Base-by-base conservation (phyloP, 2,888 invertebrate genomes). In the Caenorhabditis plicata region DNA sequence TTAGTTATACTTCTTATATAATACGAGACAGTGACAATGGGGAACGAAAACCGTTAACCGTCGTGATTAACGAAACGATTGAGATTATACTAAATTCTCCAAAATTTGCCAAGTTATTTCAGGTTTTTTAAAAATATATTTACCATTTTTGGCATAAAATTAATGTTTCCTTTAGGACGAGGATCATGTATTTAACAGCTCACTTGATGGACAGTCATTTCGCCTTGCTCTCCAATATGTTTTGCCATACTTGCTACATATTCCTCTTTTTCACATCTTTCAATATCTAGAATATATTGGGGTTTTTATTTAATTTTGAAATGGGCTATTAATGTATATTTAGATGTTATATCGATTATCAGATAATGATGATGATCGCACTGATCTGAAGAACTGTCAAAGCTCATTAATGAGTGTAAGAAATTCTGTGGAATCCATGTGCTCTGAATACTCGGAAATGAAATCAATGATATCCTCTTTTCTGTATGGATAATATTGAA, bases 181-280 rank as follows among this genome's bases (percentile, higher is more conserved):
- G 32, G 78, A 79, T 32, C 49, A 64, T 20, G 50, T 50, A 27
- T 71, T 63, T 48, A 64, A 58, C 33, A 64, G 63, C 27, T 52
- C 63, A 2, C 57, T 69, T 15, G 72, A 73, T 36, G 75, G 77
- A 8, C 63, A 67, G 25, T 68, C 71, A 3, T 79, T 77, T 40
- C 64, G 71, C 8, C 53, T 78, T 58, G 70, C 73, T 1, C 65
- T 76, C 11, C 69, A 74, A 44, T 78, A 75, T 51, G 75, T 80
- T 13, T 57, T 79, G 5, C 79, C 79, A 2, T 51, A 69, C 19
- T 54, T 80, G 17, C 62, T 79, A 11, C 68, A 73, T 48, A 64
- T 69, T 2, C 74, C 75, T 2, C 46, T 75, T 15, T 61, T 68
- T 9, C 78, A 78, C 48, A 76, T 79, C 46, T 71, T 61, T 58